Percentiles rank a stretch among this genome's conserved stretches.
Conservation (phyloP, 2,888 invertebrate species). For the Dinocampus coccinellae region DNA sequence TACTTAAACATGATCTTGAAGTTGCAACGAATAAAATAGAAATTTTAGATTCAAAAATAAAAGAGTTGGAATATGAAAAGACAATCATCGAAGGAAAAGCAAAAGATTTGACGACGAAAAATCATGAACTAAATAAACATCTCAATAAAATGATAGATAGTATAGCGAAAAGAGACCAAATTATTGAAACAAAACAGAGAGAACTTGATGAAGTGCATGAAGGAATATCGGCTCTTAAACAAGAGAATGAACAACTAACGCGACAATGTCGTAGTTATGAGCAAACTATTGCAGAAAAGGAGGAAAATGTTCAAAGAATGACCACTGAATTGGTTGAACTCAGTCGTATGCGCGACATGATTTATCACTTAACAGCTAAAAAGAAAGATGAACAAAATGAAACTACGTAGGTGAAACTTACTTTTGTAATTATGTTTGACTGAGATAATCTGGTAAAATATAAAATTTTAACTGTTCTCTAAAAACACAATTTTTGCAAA, state of each 20-base stretch:
- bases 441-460: not conserved
- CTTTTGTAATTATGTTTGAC: slow-evolving; percentile 9
- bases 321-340: slow-evolving; percentile 54
- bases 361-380: slow-evolving; percentile 62
- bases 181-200: slow-evolving; percentile 54
- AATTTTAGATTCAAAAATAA: slow-evolving; percentile 39
- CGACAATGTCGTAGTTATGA: slow-evolving; percentile 54
- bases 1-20: slow-evolving; percentile 52
- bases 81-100: slow-evolving; percentile 38
- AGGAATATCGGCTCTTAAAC: slow-evolving; percentile 57
- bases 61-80: slow-evolving; percentile 49
- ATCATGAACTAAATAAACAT: slow-evolving; percentile 47
- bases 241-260: slow-evolving; percentile 57
- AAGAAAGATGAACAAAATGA: slow-evolving; percentile 50
- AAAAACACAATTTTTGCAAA: slow-evolving; percentile 36
- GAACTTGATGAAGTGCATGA: slow-evolving; percentile 56
- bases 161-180: slow-evolving; percentile 56
- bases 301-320: slow-evolving; percentile 52
- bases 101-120: slow-evolving; percentile 45
- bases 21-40: slow-evolving; percentile 47
- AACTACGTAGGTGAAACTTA: slow-evolving; percentile 19
- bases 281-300: slow-evolving; percentile 56
- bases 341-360: slow-evolving; percentile 64
- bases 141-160: slow-evolving; percentile 53
- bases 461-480: not conserved